Percentiles rank a stretch among this genome's conserved stretches.
Conservation (phyloP, 2,113 vertebrate genomes). For the Marmota flaviventris region DNA sequence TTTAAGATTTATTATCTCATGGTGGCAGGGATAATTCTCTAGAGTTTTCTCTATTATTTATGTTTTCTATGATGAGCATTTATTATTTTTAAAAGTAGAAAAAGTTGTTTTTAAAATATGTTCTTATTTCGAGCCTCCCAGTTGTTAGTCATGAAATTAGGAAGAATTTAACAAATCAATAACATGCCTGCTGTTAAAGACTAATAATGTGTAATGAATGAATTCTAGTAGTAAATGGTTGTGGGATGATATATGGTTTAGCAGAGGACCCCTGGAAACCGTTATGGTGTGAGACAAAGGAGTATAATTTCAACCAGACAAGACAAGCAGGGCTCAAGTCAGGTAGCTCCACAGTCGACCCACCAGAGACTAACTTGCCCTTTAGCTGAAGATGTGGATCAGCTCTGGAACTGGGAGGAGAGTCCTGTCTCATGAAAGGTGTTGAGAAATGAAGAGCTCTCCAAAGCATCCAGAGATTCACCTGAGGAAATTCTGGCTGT, state of each 20-base stretch:
- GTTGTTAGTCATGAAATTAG: neutral
- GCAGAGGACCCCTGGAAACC: neutral
- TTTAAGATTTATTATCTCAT: neutral
- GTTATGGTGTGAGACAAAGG: neutral
- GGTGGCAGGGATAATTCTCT: neutral
- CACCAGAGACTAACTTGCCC: neutral
- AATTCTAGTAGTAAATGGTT: neutral
- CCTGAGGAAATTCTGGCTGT: neutral
- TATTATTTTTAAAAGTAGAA: constrained; percentile 35
- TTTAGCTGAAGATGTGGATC: constrained; percentile 3
- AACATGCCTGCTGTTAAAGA: neutral
- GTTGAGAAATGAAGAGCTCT: neutral
- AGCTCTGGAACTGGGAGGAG: neutral
- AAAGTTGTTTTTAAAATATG: neutral
- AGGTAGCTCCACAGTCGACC: neutral
- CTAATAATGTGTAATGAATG: neutral
- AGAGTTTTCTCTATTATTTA: neutral
- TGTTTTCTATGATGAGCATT: neutral
- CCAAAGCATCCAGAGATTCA: neutral
- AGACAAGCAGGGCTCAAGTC: neutral
- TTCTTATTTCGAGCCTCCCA: neutral
- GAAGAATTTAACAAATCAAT: constrained; percentile 25
- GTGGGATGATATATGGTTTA: neutral
- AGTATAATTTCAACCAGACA: neutral
- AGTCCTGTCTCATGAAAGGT: neutral